Conservation (phyloP, 2,797 vertebrate species). For the Caiman crocodilus region DNA sequence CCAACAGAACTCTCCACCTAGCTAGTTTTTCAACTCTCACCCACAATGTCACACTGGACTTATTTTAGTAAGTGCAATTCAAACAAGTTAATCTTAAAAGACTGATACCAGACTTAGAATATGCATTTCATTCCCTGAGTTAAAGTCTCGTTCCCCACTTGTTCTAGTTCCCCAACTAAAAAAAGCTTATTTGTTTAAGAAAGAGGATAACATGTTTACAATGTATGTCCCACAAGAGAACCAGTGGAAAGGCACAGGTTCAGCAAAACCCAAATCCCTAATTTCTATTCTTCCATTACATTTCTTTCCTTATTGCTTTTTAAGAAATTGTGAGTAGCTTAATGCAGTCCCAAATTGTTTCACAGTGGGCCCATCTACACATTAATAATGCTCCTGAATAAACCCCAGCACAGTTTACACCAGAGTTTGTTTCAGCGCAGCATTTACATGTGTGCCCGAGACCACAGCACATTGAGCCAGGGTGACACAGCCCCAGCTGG, state of each 20-base stretch:
- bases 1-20: background rate
- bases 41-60: background rate
- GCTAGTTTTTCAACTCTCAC: background rate
- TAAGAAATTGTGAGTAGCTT: background rate
- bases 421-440: too few species aligned
- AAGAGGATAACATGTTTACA: background rate
- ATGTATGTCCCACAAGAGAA: background rate
- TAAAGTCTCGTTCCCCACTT: background rate
- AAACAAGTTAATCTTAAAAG: background rate
- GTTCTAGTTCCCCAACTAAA: too few species aligned
- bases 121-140: background rate
- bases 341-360: background rate
- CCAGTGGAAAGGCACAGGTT: background rate
- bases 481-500: too few species aligned
- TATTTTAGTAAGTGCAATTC: background rate
- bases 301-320: background rate
- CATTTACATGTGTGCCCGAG: too few species aligned
- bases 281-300: background rate
- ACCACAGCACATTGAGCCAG: too few species aligned
- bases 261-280: constrained; percentile 10
- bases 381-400: too few species aligned
- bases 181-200: background rate
- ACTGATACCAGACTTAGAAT: background rate
- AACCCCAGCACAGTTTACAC: too few species aligned
- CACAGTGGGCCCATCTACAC: too few species aligned